phyloP scores from a whole-genome alignment of 2,888 invertebrate species.

The Anticlea derivata region DNA sequence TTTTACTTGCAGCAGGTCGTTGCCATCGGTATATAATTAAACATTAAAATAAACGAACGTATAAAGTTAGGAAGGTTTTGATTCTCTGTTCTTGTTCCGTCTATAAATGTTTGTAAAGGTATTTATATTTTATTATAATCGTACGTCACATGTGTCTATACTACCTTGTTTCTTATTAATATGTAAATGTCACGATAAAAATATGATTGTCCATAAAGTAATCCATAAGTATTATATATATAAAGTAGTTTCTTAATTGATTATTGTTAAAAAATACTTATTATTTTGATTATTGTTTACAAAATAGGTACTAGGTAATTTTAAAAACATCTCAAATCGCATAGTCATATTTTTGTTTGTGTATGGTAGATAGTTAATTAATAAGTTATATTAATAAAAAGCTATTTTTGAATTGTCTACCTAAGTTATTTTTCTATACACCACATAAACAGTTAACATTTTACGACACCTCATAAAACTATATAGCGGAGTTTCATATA shows the following conservation, averaged over 20 bases:
- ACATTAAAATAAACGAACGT: constrained; percentile 78
- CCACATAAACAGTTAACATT: constrained; percentile 41
- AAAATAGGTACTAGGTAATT: no score
- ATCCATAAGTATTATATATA: no score
- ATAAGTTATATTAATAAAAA: constrained; percentile 8
- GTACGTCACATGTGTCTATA: constrained; percentile 4
- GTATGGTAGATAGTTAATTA: neutral
- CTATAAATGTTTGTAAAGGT: constrained; percentile 51
- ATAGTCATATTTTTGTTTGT: neutral
- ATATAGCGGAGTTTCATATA: constrained; percentile 48
- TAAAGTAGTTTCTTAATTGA: no score
- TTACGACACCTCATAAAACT: constrained; percentile 51
- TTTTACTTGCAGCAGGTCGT: constrained; percentile 53
- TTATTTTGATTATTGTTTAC: no score
- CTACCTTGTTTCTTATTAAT: neutral
- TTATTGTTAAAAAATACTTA: no score
- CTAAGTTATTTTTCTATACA: constrained; percentile 30
- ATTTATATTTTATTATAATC: constrained; percentile 33
- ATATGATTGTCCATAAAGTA: no score
- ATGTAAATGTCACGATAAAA: no score
- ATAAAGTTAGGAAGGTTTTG: constrained; percentile 72
- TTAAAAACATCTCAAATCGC: no score
- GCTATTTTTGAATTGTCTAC: constrained; percentile 15
- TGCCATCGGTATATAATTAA: constrained; percentile 77
- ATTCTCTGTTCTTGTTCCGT: constrained; percentile 57